Conservation (phyloP, 35 echinoderm and acorn worm species). For the Lytechinus variegatus region DNA sequence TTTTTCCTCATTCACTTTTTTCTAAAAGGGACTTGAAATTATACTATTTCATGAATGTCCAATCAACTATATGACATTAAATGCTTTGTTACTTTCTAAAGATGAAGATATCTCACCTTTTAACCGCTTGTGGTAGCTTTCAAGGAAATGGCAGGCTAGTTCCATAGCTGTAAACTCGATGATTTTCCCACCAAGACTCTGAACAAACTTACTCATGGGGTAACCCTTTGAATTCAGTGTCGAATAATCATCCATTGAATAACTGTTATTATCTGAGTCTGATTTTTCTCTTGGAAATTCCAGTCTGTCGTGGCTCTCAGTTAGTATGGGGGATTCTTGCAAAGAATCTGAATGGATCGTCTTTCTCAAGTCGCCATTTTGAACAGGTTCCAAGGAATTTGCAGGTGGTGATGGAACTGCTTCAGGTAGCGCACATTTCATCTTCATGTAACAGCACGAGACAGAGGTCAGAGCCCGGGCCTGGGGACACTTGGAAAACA, state of each 20-base stretch:
- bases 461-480: constrained; percentile 72
- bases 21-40: too few species aligned
- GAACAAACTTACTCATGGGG: constrained; percentile 81
- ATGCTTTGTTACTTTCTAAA: background rate
- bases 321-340: background rate
- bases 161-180: constrained; percentile 81
- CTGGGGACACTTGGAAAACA: constrained; percentile 67
- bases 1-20: too few species aligned
- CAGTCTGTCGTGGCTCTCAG: background rate
- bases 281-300: background rate
- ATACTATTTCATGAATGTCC: too few species aligned
- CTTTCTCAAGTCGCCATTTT: background rate
- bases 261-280: background rate
- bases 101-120: constrained; percentile 50
- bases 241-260: background rate
- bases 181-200: constrained; percentile 13
- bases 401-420: background rate
- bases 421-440: constrained; percentile 52
- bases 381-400: background rate
- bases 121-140: constrained; percentile 73
- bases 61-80: too few species aligned
- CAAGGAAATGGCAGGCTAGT: constrained; percentile 83
- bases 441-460: constrained; percentile 88
- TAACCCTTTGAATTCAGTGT: constrained; percentile 49
- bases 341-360: background rate